Evolutionary conservation across 2,113 vertebrate species (phyloP).

Genomic region (Natator depressus): DNA sequence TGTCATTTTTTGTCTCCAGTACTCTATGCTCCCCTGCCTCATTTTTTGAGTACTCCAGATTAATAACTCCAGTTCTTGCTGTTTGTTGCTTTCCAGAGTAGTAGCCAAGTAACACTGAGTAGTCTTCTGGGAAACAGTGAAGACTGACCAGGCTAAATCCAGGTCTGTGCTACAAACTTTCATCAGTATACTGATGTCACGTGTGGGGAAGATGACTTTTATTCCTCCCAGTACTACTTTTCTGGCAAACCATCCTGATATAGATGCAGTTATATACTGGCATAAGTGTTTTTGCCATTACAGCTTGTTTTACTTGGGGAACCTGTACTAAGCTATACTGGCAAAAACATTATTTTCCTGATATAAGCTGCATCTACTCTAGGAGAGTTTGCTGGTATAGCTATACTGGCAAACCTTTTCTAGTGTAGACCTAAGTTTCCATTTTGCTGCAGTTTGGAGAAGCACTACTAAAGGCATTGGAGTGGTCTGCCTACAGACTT

Average conservation of each 20-base stretch:
- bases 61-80: background rate
- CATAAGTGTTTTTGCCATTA: background rate
- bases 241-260: background rate
- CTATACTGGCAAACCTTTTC: background rate
- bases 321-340: background rate
- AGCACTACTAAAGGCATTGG: background rate
- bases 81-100: background rate
- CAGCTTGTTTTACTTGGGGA: background rate
- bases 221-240: background rate
- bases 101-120: background rate
- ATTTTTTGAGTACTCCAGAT: background rate
- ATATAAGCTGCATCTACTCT: background rate
- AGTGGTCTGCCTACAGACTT: background rate
- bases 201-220: background rate
- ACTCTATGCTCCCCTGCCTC: background rate
- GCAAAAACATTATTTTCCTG: background rate
- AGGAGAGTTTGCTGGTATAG: background rate
- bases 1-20: background rate
- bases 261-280: accelerated
- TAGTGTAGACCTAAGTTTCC: background rate
- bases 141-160: background rate
- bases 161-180: background rate
- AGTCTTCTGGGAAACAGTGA: background rate
- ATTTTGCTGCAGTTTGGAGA: background rate
- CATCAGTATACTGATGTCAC: background rate